Evolutionary conservation across 1,140 invertebrate genomes (phyloP), one percentile per base, ranked within the genome.

Genomic region (Pseudomyrmex cubaensis): DNA sequence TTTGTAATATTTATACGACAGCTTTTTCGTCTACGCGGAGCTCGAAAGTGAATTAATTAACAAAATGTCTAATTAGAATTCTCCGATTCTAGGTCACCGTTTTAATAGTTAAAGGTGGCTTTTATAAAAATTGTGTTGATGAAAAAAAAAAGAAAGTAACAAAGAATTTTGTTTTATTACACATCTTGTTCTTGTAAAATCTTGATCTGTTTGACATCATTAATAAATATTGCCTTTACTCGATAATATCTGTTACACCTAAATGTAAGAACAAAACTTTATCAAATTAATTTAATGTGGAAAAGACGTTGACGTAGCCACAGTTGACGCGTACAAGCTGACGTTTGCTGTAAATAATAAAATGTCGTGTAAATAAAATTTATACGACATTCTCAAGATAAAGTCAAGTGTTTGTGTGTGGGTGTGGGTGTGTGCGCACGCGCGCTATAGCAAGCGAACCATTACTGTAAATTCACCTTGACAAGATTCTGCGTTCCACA

Each of bases 401-500:
- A 35, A 35, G 35, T 35, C 5, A 35, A 35, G 5, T 35, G 35
- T 35, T 25, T 3, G 25, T 25, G 25, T 35, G 35, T 35, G 35
- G 7, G 35, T 35, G 35, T 35, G 35, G 20, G 20, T 7, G 35
- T 35, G 5, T 35, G 35, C 5, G 35, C 13, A 1, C 4, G 13
- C 35, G 15, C n/a, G 57, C 5, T 17, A 25, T 17, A 5, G 12
- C 3, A 22, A n/a, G 5, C 44, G 22, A 67, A 72, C 46, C 22
- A 67, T 85, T 56, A 73, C 10, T 59, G 52, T 12, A 54, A 59
- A 52, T 84, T 83, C 17, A 87, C 57, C 35, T 76, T 52, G 64
- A 66, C 70, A 64, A 86, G 72, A 86, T 72, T 87, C 54, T 66
- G 25, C 72, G 54, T 69, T 83, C 1, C n/a, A 44, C 35, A 54